Conservation (phyloP, 2,888 invertebrate species). For the Panorpa germanica region DNA sequence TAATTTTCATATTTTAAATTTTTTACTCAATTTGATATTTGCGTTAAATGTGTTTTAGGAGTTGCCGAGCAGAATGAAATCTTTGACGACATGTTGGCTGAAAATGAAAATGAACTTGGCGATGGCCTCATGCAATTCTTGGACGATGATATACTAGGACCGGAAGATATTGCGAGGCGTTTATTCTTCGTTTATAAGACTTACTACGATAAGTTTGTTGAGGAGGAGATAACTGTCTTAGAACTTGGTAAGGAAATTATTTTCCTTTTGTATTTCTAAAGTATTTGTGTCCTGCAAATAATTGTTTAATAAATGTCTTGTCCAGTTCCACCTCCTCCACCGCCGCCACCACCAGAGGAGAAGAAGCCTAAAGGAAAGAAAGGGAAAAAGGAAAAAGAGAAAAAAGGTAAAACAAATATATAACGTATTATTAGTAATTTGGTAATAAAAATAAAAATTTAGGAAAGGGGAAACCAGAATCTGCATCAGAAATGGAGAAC, state of each 20-base stretch:
- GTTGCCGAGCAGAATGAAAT: constrained; percentile 30
- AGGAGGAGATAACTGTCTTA: constrained; percentile 50
- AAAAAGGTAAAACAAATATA: constrained; percentile 19
- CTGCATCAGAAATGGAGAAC: constrained; percentile 16
- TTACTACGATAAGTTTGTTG: constrained; percentile 48
- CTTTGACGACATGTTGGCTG: constrained; percentile 36
- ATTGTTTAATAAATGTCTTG: constrained; percentile 4
- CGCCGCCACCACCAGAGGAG: constrained; percentile 19
- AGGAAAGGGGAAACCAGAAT: constrained; percentile 6
- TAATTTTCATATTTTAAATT: neutral
- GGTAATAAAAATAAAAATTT: constrained; percentile 3
- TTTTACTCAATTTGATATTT: constrained; percentile 6
- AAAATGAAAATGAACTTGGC: constrained; percentile 29
- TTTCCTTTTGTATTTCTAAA: neutral
- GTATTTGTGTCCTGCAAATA: neutral
- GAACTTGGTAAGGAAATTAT: constrained; percentile 43
- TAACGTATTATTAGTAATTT: constrained; percentile 1
- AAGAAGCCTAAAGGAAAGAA: constrained; percentile 15
- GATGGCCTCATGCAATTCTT: constrained; percentile 31
- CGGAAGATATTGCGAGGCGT: constrained; percentile 31
- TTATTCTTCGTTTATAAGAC: constrained; percentile 49
- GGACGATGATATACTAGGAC: constrained; percentile 28
- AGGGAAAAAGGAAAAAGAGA: constrained; percentile 15
- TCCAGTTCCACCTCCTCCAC: constrained; percentile 24
- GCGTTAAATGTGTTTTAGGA: constrained; percentile 4